A percentile compares a stretch with the other conserved stretches of the same genome.
Conservation (phyloP, 1,140 invertebrate species). For the Macrostomum lignano region DNA sequence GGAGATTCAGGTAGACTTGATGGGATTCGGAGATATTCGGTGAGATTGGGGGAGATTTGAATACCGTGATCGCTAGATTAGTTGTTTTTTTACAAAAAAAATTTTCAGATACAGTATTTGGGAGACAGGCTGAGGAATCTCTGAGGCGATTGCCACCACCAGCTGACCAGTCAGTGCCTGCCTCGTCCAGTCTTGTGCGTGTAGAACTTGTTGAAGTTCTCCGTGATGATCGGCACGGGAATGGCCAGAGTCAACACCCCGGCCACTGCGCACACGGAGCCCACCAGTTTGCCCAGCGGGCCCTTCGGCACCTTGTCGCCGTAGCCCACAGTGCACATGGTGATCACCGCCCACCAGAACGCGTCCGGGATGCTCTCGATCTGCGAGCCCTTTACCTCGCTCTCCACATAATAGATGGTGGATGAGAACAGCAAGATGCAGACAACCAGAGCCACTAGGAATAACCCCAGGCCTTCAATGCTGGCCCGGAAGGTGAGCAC, state of each 20-base stretch:
- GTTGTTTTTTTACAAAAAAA: too few relatives aligned
- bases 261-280: slow-evolving; percentile 1
- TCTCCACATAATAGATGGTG: slow-evolving; percentile 3
- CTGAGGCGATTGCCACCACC: too few relatives aligned
- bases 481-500: slow-evolving; percentile 32
- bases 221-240: not conserved
- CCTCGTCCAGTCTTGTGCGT: slow-evolving; percentile 1
- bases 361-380: slow-evolving; percentile 4
- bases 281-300: slow-evolving; percentile 2
- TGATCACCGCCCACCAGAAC: slow-evolving; percentile 5
- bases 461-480: slow-evolving; percentile 19
- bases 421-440: slow-evolving; percentile 10
- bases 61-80: too few relatives aligned
- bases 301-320: slow-evolving; percentile 3
- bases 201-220: slow-evolving; percentile 5
- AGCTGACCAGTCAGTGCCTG: not conserved
- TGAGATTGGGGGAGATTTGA: too few relatives aligned
- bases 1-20: too few relatives aligned
- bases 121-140: too few relatives aligned
- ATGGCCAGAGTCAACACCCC: slow-evolving; percentile 4
- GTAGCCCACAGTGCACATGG: slow-evolving; percentile 3
- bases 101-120: too few relatives aligned
- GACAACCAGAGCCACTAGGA: slow-evolving; percentile 21
- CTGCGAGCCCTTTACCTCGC: not conserved
- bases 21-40: too few relatives aligned